phyloP scores from a whole-genome alignment of 2,888 invertebrate species.

The Neoscelio sp. region DNA sequence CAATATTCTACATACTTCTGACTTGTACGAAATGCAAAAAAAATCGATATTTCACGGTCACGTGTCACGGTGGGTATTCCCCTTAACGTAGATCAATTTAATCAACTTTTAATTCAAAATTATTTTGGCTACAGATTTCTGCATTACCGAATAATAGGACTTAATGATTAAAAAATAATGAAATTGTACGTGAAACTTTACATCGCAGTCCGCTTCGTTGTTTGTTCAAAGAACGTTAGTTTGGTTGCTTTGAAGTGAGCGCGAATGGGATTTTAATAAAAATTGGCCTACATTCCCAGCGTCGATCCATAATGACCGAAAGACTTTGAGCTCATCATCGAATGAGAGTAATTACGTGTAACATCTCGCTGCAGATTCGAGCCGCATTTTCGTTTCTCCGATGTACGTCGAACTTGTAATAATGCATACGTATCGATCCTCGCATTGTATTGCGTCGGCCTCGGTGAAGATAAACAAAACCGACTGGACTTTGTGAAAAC shows the following conservation, averaged over 20 bases:
- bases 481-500: constrained; percentile 25
- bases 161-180: no score
- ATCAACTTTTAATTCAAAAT: no score
- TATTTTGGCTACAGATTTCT: no score
- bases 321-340: constrained; percentile 49
- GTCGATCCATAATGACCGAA: constrained; percentile 44
- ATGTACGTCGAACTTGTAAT: constrained; percentile 27
- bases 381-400: constrained; percentile 13
- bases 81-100: no score
- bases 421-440: constrained; percentile 51
- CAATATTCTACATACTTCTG: no score
- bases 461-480: constrained; percentile 53
- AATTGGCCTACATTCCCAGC: constrained; percentile 64
- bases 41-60: no score
- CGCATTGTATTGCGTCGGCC: constrained; percentile 33
- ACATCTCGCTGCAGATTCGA: constrained; percentile 41
- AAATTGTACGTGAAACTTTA: no score
- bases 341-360: constrained; percentile 62
- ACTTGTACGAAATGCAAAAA: no score
- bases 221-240: constrained; percentile 36
- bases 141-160: no score
- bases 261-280: constrained; percentile 62
- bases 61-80: no score
- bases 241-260: constrained; percentile 31
- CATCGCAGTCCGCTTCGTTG: constrained; percentile 19